Percentiles rank a stretch among this genome's conserved stretches.
phyloP scores from a whole-genome alignment of 2,797 vertebrate species.

The Enoplosus armatus region DNA sequence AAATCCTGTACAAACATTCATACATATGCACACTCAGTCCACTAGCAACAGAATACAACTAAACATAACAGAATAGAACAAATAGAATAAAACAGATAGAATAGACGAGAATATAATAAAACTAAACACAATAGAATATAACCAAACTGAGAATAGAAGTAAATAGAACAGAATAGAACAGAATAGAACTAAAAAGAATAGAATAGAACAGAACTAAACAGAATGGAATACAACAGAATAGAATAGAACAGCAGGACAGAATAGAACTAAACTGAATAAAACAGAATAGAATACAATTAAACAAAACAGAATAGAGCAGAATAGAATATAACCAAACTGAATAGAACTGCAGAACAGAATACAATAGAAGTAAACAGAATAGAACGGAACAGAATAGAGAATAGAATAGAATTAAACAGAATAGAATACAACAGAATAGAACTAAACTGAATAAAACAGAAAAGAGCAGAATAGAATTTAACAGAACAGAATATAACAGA shows the following conservation, averaged over 20 bases:
- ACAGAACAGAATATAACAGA: background rate
- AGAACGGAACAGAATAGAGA: background rate
- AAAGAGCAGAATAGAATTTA: too few species aligned
- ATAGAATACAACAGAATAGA: background rate
- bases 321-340: background rate
- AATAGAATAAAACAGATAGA: too few species aligned
- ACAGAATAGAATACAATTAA: background rate
- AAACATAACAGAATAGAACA: background rate
- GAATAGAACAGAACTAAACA: background rate
- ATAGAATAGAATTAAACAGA: background rate
- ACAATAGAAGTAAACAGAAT: background rate
- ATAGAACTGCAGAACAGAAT: background rate
- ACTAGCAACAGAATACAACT: background rate
- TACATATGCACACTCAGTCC: background rate
- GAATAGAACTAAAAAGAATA: background rate
- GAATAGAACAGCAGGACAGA: too few species aligned
- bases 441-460: background rate
- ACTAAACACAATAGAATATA: background rate
- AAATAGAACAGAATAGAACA: too few species aligned
- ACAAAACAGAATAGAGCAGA: background rate
- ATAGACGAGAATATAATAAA: too few species aligned
- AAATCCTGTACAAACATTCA: constrained; percentile 5
- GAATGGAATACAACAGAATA: background rate
- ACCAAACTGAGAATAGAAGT: too few species aligned
- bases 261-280: too few species aligned